Conservation (phyloP, 2,888 invertebrate genomes). For the Seira sanloemensis region DNA sequence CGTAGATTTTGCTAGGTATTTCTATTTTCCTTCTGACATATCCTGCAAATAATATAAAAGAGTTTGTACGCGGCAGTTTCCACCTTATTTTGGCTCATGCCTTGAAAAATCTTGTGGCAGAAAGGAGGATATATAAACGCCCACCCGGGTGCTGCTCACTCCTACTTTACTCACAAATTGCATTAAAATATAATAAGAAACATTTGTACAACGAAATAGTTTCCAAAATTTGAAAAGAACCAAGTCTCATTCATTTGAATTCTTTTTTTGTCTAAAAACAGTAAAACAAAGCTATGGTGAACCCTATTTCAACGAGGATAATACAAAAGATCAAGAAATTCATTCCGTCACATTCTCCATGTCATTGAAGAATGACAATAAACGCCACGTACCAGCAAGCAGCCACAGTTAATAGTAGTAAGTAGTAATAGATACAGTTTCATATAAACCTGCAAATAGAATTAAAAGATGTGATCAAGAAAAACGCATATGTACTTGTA, state of each 20-base stretch:
- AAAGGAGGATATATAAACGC: conserved; percentile 52
- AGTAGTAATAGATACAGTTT: too few species aligned
- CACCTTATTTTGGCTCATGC: conserved; percentile 2
- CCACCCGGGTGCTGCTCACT: conserved; percentile 59
- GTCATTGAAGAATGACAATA: too few species aligned
- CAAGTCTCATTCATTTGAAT: conserved; percentile 24
- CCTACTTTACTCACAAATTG: background rate
- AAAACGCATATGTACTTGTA: too few species aligned
- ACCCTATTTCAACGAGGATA: background rate
- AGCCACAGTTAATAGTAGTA: too few species aligned
- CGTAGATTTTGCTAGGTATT: too few species aligned
- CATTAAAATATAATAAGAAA: background rate
- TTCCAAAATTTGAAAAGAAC: background rate
- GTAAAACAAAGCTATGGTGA: conserved; percentile 29
- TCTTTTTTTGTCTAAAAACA: conserved; percentile 28
- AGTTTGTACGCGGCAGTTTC: conserved; percentile 17
- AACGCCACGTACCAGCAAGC: too few species aligned
- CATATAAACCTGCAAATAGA: too few species aligned
- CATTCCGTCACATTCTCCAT: background rate
- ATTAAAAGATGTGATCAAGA: too few species aligned
- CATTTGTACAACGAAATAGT: background rate
- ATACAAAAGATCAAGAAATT: background rate
- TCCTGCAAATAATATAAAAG: background rate
- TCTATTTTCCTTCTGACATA: conserved; percentile 39
- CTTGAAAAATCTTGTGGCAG: conserved; percentile 37